Evolutionary conservation across 2,888 invertebrate species (phyloP).

Genomic region (Drosophila heteroneura): DNA sequence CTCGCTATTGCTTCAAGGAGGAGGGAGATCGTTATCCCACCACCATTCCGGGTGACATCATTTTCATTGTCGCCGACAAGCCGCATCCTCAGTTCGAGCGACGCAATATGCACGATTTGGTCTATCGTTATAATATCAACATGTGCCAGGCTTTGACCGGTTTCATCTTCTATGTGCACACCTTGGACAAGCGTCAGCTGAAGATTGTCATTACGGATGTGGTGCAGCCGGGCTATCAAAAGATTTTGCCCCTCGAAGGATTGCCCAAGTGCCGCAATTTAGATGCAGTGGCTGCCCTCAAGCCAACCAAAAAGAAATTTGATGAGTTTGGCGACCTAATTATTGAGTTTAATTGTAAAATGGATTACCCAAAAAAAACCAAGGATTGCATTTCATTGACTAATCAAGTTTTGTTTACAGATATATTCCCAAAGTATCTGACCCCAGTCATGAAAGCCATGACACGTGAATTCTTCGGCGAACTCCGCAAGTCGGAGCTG

Average conservation of each 20-base stretch:
- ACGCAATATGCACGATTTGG: conserved; percentile 89
- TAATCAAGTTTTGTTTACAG: conserved; percentile 69
- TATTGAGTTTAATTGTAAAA: conserved; percentile 88
- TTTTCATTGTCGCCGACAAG: conserved; percentile 90
- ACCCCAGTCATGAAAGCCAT: conserved; percentile 86
- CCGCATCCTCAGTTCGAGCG: conserved; percentile 88
- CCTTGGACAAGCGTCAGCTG: conserved; percentile 90
- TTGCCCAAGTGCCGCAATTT: conserved; percentile 88
- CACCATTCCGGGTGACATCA: conserved; percentile 89
- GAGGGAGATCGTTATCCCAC: conserved; percentile 93
- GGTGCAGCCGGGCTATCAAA: conserved; percentile 89
- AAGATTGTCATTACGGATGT: conserved; percentile 90
- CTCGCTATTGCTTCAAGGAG: conserved; percentile 90
- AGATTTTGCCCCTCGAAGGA: conserved; percentile 90
- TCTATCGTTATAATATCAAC: conserved; percentile 87
- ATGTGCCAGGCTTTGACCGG: conserved; percentile 91
- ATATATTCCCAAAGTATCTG: conserved; percentile 85
- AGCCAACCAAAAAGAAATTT: conserved; percentile 84
- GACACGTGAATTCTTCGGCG: conserved; percentile 63
- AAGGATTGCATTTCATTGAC: neutral
- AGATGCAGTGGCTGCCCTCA: conserved; percentile 86
- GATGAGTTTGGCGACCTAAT: conserved; percentile 89
- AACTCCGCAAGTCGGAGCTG: conserved; percentile 52
- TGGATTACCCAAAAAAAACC: neutral
- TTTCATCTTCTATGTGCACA: conserved; percentile 88